Conservation (phyloP, 2,113 vertebrate species). For the Conger conger region DNA sequence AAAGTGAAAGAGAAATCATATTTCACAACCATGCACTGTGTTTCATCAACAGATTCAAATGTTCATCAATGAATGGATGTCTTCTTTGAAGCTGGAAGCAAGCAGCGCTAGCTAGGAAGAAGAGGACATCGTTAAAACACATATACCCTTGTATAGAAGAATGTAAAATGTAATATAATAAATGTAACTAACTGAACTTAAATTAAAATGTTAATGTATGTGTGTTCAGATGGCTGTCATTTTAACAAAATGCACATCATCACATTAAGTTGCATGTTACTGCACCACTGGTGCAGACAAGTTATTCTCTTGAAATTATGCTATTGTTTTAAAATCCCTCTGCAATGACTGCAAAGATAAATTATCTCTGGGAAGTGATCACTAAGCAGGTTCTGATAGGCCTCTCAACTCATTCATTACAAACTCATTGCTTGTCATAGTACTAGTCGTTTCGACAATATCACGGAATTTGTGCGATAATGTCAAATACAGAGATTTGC, state of each 20-base stretch:
- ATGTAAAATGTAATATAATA: too few species aligned
- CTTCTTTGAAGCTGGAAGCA: neutral
- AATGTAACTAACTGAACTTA: neutral
- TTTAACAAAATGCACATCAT: neutral
- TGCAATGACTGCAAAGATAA: neutral
- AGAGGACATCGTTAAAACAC: neutral
- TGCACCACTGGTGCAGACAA: neutral
- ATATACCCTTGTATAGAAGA: too few species aligned
- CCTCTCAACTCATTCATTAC: neutral
- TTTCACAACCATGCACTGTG: neutral
- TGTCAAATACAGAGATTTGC: too few species aligned
- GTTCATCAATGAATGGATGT: conserved; percentile 30
- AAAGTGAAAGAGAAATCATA: neutral
- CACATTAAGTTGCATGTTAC: neutral
- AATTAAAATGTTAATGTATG: neutral
- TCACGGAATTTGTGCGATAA: too few species aligned
- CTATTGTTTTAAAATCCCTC: neutral
- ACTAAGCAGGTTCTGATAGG: neutral
- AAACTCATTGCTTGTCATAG: too few species aligned
- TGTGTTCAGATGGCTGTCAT: neutral
- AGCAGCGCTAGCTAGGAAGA: neutral
- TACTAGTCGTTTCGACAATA: too few species aligned
- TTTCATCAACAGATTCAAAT: conserved; percentile 21
- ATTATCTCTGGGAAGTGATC: neutral
- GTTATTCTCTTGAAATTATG: neutral